Evolutionary conservation across 2,888 invertebrate genomes (phyloP), one percentile per base, ranked within the genome.

Genomic region (Epiperipatus broadwayi): DNA sequence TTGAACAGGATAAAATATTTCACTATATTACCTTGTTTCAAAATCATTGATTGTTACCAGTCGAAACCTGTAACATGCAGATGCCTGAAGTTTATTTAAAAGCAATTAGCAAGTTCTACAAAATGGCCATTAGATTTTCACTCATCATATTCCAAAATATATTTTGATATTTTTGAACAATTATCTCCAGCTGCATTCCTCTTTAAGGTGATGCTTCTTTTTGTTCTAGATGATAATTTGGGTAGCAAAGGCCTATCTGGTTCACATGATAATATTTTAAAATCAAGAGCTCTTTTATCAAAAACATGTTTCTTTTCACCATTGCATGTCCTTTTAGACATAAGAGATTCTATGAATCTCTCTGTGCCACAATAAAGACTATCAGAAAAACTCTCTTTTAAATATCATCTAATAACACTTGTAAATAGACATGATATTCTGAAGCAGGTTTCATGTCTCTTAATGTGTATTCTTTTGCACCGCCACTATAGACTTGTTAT

Each of bases 391-490:
- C 71, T 69, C 37, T 81, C 81, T 45, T 73, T 72, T 44, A 75
- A n/a, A n/a, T 55, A 53, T 73, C 73, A 47, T 80, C 78, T 45
- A 77, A 62, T 51, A 75, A 71, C 48, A 79, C 78, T 59, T 76
- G 76, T 29, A 59, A 53, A 60, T 78, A 75, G 48, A 84, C 75
- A 43, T 75, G 72, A 61, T 84, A 85, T 55, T 80, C 79, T 55
- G 78, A 76, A n/a, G 79, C 80, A 10, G 85, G 84, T 56, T 75
- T 72, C 51, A 85, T 64, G 60, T 84, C 81, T 57, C 78, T 74
- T 44, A 85, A 74, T 49, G 63, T 64, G 44, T 51, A n/a, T n/a
- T n/a, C n/a, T n/a, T n/a, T n/a, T n/a, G n/a, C n/a, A n/a, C n/a
- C n/a, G n/a, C n/a, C n/a, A n/a, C 72, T 75, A 57, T 80, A 81